phyloP scores from a whole-genome alignment of 2,113 vertebrate genomes.

The Megalops atlanticus region DNA sequence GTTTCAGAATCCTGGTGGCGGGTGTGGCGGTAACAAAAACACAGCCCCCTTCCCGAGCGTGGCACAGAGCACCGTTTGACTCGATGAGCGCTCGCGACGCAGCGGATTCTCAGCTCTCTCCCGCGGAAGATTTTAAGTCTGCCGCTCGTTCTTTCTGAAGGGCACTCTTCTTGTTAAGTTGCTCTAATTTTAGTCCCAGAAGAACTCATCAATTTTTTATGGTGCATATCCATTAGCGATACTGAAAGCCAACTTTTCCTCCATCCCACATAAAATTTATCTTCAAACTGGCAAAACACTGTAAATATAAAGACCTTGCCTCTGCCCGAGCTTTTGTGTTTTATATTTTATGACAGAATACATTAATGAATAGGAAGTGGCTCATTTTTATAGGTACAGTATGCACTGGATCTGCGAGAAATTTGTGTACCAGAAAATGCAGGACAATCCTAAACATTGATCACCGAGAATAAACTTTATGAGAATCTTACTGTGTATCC shows the following conservation, averaged over 20 bases:
- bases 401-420: not conserved
- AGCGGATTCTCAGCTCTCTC: not conserved
- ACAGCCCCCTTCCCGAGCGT: no score
- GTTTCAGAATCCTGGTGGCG: no score
- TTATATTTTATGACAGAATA: constrained; percentile 25
- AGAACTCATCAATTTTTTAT: constrained; percentile 32
- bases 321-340: not conserved
- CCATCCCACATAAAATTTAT: not conserved
- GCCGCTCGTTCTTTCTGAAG: not conserved
- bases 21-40: no score
- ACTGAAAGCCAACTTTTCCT: constrained; percentile 9
- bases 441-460: not conserved
- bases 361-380: not conserved
- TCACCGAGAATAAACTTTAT: not conserved
- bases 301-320: not conserved
- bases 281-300: not conserved
- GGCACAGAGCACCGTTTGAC: no score
- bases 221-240: constrained; percentile 14
- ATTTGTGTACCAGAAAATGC: constrained; percentile 18
- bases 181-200: constrained; percentile 24
- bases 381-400: not conserved
- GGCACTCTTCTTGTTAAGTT: constrained; percentile 7
- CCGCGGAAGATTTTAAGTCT: not conserved
- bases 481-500: not conserved
- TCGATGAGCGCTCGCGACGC: no score